Percentiles rank a stretch among this genome's conserved stretches.
These are phyloP conservation scores for Bombus affinis DNA, from an alignment of 1,140 invertebrate species.

Conservation along the genomic window DNA sequence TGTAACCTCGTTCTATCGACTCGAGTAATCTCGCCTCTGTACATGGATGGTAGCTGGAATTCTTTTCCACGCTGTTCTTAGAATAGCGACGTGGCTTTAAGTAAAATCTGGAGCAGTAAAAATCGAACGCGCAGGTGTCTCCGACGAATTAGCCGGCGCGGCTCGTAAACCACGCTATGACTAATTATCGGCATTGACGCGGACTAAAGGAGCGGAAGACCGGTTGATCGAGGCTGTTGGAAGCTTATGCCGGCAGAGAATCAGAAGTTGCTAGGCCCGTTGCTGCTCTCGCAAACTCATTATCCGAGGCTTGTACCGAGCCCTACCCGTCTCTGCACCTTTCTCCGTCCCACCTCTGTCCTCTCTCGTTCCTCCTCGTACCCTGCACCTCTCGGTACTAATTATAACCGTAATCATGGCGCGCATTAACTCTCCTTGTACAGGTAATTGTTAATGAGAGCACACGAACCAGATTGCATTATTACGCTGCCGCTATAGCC, in stretches of 20 bases:
- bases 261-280: slow-evolving; percentile 44
- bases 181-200: slow-evolving; percentile 63
- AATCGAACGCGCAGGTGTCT: slow-evolving; percentile 43
- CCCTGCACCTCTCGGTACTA: slow-evolving; percentile 56
- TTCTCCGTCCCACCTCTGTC: not conserved
- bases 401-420: slow-evolving; percentile 72
- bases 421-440: slow-evolving; percentile 70
- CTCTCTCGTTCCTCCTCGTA: not conserved
- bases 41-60: not conserved
- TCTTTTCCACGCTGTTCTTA: not conserved
- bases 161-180: slow-evolving; percentile 54
- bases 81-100: not conserved
- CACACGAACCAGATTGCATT: slow-evolving; percentile 68
- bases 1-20: slow-evolving; percentile 10
- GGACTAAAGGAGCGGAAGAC: slow-evolving; percentile 37
- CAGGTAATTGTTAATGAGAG: slow-evolving; percentile 75
- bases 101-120: slow-evolving; percentile 24
- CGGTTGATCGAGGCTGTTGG: slow-evolving; percentile 40
- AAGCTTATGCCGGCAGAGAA: slow-evolving; percentile 17
- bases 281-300: slow-evolving; percentile 62
- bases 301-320: slow-evolving; percentile 50
- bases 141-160: slow-evolving; percentile 42
- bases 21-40: slow-evolving; percentile 1
- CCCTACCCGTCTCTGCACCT: slow-evolving; percentile 24
- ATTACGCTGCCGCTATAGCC: slow-evolving; percentile 40